Conservation (phyloP, 2,888 invertebrate genomes). For the Melipona bicolor region DNA sequence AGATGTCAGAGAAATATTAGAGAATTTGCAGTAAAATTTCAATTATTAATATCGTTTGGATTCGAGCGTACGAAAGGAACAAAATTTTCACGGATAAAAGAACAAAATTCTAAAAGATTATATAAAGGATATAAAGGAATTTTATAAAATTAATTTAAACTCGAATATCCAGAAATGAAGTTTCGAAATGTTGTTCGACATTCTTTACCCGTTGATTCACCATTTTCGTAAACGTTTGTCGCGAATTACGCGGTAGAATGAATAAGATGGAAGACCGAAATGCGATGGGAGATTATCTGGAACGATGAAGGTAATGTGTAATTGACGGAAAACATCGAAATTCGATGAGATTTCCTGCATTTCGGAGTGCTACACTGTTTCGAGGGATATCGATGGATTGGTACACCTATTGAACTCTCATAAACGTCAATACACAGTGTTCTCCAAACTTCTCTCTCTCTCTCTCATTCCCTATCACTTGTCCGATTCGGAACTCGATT, state of each 20-base stretch:
- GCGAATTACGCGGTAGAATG: too few species aligned
- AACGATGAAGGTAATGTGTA: not conserved
- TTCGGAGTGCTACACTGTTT: not conserved
- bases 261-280: not conserved
- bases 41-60: not conserved
- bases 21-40: not conserved
- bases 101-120: not conserved
- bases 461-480: not conserved
- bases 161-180: too few species aligned
- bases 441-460: not conserved
- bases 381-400: not conserved
- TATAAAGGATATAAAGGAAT: not conserved
- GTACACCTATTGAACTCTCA: conserved; percentile 22
- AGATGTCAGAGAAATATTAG: not conserved
- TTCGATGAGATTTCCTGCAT: not conserved
- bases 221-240: too few species aligned
- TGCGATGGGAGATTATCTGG: not conserved
- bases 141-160: too few species aligned
- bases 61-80: not conserved
- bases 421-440: conserved; percentile 9
- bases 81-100: too few species aligned
- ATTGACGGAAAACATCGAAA: conserved; percentile 4
- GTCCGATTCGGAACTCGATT: conserved; percentile 22
- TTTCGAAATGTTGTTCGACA: too few species aligned
- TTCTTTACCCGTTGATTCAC: too few species aligned